These are phyloP conservation scores for Penaeus monodon DNA, from an alignment of 2,888 invertebrate species.

Conservation along the genomic window DNA sequence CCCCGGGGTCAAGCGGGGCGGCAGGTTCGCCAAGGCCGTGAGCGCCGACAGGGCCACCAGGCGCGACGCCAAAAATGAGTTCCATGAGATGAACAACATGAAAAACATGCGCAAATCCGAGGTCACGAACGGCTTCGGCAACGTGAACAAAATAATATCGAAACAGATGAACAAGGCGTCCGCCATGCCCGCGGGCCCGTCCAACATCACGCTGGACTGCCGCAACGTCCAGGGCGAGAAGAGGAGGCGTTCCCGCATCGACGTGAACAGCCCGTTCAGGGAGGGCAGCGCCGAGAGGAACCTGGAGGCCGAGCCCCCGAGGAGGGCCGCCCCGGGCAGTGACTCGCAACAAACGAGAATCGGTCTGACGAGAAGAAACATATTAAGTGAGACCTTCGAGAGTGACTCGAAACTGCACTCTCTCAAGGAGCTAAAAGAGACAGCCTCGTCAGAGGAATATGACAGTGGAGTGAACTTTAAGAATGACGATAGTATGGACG, in stretches of 20 bases:
- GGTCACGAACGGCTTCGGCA: constrained; percentile 61
- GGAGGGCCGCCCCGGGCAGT: constrained; percentile 20
- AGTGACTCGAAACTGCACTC: constrained; percentile 33
- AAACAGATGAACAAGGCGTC: constrained; percentile 55
- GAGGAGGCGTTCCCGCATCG: constrained; percentile 52
- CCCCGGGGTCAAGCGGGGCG: constrained; percentile 47
- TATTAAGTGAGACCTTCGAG: constrained; percentile 12
- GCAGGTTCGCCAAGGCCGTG: constrained; percentile 55
- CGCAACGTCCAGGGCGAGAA: constrained; percentile 62
- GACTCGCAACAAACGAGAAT: constrained; percentile 24
- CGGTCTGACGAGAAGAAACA: constrained; percentile 9
- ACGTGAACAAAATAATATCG: constrained; percentile 64
- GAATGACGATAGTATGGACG: constrained; percentile 52
- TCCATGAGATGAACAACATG: constrained; percentile 11
- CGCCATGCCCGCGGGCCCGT: constrained; percentile 15
- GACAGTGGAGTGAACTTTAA: constrained; percentile 63
- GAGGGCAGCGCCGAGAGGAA: constrained; percentile 26
- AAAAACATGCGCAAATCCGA: constrained; percentile 35
- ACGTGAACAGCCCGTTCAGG: constrained; percentile 40
- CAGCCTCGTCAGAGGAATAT: constrained; percentile 59
- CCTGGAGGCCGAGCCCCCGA: constrained; percentile 37
- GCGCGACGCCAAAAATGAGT: constrained; percentile 23
- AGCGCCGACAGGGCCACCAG: constrained; percentile 25
- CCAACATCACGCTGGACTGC: constrained; percentile 62
- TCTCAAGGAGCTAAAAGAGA: constrained; percentile 45